phyloP scores from a whole-genome alignment of 2,113 vertebrate species.

The Anas platyrhynchos region DNA sequence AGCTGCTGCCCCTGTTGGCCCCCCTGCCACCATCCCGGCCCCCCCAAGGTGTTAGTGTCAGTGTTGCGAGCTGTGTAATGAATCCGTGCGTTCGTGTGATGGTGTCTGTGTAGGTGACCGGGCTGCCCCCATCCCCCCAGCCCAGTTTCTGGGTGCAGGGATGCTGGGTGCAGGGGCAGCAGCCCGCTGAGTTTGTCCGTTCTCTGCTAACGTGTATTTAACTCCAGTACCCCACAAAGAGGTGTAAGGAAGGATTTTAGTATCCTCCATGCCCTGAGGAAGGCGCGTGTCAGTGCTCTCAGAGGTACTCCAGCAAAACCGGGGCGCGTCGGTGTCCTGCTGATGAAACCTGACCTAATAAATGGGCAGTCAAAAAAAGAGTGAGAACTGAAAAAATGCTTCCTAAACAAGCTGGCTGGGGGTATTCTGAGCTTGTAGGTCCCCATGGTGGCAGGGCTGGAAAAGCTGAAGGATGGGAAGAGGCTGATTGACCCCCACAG shows the following conservation, averaged over 20 bases:
- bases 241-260: background rate
- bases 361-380: background rate
- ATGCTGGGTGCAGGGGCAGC: background rate
- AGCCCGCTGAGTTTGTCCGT: background rate
- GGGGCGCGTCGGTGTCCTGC: background rate
- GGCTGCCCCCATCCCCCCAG: background rate
- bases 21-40: background rate
- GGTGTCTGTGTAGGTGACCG: background rate
- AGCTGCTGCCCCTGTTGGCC: background rate
- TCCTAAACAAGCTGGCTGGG: background rate
- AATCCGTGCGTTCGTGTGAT: background rate
- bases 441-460: background rate
- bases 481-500: background rate
- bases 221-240: background rate
- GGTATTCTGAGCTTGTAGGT: background rate
- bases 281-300: accelerated
- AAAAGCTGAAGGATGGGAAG: background rate
- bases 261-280: background rate
- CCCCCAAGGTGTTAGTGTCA: background rate
- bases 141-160: background rate
- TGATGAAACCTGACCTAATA: background rate
- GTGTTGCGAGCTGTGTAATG: slow-evolving; percentile 19
- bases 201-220: background rate
- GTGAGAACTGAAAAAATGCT: background rate
- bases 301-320: background rate